Evolutionary conservation across 2,888 invertebrate genomes (phyloP).

Genomic region (Pristionchus arcanus): DNA sequence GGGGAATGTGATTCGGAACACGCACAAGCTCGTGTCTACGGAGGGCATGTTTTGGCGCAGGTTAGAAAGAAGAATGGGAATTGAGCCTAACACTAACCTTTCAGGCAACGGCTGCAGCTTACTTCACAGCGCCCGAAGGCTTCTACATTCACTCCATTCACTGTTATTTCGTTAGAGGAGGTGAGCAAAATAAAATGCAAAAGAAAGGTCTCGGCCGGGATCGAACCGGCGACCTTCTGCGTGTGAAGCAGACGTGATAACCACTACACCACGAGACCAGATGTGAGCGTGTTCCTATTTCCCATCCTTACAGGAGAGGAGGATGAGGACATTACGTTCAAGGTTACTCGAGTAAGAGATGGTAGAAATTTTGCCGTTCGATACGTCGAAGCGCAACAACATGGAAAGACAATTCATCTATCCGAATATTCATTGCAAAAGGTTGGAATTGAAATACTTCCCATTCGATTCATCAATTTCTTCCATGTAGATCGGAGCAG

Average conservation of each 20-base stretch:
- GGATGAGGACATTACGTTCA: constrained; percentile 68
- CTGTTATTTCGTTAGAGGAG: constrained; percentile 73
- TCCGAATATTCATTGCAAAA: constrained; percentile 73
- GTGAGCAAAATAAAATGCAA: constrained; percentile 55
- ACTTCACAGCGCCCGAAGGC: constrained; percentile 70
- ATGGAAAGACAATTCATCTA: constrained; percentile 69
- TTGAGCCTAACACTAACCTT: background rate
- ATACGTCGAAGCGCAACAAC: constrained; percentile 72
- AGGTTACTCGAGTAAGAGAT: constrained; percentile 70
- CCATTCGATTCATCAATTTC: background rate
- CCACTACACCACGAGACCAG: constrained; percentile 63
- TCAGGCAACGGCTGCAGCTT: constrained; percentile 72
- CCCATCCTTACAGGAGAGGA: constrained; percentile 61
- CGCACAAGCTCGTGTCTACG: constrained; percentile 70
- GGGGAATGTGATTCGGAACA: constrained; percentile 70
- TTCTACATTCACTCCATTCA: constrained; percentile 73
- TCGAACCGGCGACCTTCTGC: constrained; percentile 66
- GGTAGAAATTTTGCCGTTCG: constrained; percentile 73
- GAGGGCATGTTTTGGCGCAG: constrained; percentile 65
- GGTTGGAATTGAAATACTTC: constrained; percentile 55
- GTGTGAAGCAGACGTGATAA: constrained; percentile 66
- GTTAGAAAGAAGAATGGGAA: background rate
- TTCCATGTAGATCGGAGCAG: background rate
- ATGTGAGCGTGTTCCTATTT: background rate
- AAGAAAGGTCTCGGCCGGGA: constrained; percentile 58